Conservation (phyloP, 2,113 vertebrate genomes). For the Aspiorhynchus laticeps region DNA sequence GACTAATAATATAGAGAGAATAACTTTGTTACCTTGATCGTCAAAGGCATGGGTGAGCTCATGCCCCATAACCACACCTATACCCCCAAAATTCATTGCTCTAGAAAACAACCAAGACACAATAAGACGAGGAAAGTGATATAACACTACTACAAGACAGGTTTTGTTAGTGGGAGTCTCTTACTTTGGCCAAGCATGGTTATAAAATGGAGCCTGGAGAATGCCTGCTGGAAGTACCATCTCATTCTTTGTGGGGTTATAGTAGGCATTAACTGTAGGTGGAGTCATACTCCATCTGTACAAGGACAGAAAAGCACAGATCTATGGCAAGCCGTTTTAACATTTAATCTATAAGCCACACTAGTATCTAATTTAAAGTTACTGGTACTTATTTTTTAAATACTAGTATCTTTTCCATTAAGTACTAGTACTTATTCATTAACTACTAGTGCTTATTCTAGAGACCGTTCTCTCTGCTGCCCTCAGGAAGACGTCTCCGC, state of each 20-base stretch:
- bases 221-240: constrained; percentile 96
- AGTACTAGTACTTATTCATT: too few species aligned
- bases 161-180: constrained; percentile 44
- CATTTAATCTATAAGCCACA: too few species aligned
- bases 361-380: too few species aligned
- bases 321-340: too few species aligned
- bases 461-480: too few species aligned
- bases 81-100: constrained; percentile 93
- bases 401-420: too few species aligned
- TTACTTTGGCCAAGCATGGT: constrained; percentile 89
- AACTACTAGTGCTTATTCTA: too few species aligned
- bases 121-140: not conserved
- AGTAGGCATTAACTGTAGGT: constrained; percentile 93
- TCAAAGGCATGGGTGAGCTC: constrained; percentile 96
- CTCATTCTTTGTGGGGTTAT: constrained; percentile 97
- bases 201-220: constrained; percentile 93
- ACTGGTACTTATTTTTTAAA: too few species aligned
- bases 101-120: constrained; percentile 67
- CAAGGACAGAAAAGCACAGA: not conserved
- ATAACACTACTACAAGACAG: not conserved
- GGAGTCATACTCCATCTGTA: constrained; percentile 98
- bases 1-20: not conserved
- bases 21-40: constrained; percentile 83
- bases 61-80: constrained; percentile 94
- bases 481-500: too few species aligned